Base-by-base conservation (phyloP, 2,888 invertebrate species). In the Caenorhabditis sp. region DNA sequence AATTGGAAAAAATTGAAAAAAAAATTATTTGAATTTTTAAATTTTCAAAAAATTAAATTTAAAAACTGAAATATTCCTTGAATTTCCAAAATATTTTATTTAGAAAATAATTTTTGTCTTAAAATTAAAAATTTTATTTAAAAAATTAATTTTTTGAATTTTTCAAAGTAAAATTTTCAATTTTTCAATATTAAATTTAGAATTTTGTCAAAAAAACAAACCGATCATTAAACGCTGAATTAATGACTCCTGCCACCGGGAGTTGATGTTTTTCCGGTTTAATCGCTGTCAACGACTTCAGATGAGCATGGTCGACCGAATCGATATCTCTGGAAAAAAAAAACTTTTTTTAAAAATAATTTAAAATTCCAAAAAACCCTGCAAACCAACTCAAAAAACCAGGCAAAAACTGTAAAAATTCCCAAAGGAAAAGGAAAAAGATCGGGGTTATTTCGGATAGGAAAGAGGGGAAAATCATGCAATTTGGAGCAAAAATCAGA, bases 171-270 rank as follows among this genome's bases (percentile, higher is more conserved):
- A n/a, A n/a, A n/a, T n/a, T n/a, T n/a, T n/a, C n/a, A n/a, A n/a
- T n/a, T n/a, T n/a, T n/a, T n/a, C n/a, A n/a, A n/a, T n/a, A n/a
- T n/a, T n/a, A n/a, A n/a, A n/a, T n/a, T n/a, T n/a, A n/a, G n/a
- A n/a, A n/a, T n/a, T n/a, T n/a, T n/a, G n/a, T n/a, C n/a, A n/a
- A n/a, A n/a, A 32, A 6, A 32, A 32, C 51, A 15, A 13, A 85
- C 87, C 76, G 77, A 62, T 86, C 87, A 70, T 88, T 89, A 70
- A 89, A 89, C 6, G 87, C 83, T 32, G 77, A 86, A 56, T 86
- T 82, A 53, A 89, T 89, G 22, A 88, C 87, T 24, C 85, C 82
- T 0, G 85, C 84, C 5, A 84, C 65, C 18, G 67, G 72, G 15
- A 28, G 44, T 24, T 47, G 65, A 22, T 70, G 65, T 47, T 76